Base-by-base conservation (phyloP, 2,113 vertebrate genomes). In the Cheirogaleus medius region DNA sequence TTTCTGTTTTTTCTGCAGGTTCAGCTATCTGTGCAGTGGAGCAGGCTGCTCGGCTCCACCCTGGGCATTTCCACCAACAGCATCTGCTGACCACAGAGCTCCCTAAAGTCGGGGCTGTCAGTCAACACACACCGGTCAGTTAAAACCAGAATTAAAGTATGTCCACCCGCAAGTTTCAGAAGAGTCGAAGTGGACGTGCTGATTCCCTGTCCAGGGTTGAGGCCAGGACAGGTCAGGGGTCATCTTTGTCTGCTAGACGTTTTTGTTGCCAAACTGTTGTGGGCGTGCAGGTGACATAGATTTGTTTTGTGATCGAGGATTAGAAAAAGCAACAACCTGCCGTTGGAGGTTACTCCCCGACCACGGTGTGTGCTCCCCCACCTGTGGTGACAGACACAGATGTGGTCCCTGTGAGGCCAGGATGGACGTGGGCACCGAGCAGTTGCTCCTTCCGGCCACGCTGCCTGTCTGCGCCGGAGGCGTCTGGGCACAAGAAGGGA, bases 11-110 rank as follows among this genome's bases (percentile, higher is more conserved):
- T 54, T 34, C 44, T 49, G 58, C 47, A 63, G 44, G 78, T 11
- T 66, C 27, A 6, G 20, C 42, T 7, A 6, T 20, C 34, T 25
- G 1, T 0, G 0, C 15, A 6, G 27, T 0, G 17, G 17, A 3
- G 1, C 34, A 80, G 32, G 25, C 34, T 1, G 0, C 21, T 42
- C 58, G 21, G 39, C 44, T 6, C 2, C 12, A 8, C 14, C 25
- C 18, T 12, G 39, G 25, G 14, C 39, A 5, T 25, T 5, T 44
- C 68, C 8, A 6, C 8, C 5, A 8, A 8, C 12, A 1, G 1
- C 4, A 3, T 20, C 47, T 44, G 21, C 27, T n/a, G 25, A 37
- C 25, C 34, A 3, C 1, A 15, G 1, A 15, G 29, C 39, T 58
- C 49, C 49, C 58, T 21, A 25, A 34, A 25, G 21, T 63, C 44